A percentile compares a stretch with the other conserved stretches of the same genome.
Evolutionary conservation across 2,888 invertebrate genomes (phyloP).

Genomic region (Heterodera filipjevi): DNA sequence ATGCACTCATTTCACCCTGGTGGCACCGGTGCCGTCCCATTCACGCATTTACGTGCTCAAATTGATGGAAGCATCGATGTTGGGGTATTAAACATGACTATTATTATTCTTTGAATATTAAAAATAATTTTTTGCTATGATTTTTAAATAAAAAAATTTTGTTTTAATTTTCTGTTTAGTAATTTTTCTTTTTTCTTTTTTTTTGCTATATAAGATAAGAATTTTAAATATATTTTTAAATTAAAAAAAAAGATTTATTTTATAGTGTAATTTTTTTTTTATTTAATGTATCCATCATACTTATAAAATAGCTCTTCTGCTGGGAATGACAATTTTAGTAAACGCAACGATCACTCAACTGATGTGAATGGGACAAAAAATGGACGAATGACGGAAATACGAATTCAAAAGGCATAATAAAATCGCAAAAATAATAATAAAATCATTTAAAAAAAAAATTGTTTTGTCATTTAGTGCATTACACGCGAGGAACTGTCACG

Average conservation of each 20-base stretch:
- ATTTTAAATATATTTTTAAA: too few species aligned
- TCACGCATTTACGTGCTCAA: constrained; percentile 75
- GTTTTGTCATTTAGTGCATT: constrained; percentile 26
- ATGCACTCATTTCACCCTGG: constrained; percentile 67
- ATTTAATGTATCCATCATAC: too few species aligned
- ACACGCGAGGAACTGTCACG: constrained; percentile 28
- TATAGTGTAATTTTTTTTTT: too few species aligned
- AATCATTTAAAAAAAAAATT: neutral
- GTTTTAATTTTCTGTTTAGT: too few species aligned
- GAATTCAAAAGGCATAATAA: constrained; percentile 21
- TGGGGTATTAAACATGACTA: neutral
- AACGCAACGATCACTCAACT: neutral
- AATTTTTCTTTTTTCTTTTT: too few species aligned
- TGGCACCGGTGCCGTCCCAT: constrained; percentile 81
- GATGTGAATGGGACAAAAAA: neutral
- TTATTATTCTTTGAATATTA: neutral
- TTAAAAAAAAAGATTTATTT: too few species aligned
- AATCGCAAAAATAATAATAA: neutral
- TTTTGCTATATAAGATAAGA: too few species aligned
- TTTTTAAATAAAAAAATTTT: too few species aligned
- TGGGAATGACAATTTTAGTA: neutral
- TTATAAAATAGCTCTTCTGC: too few species aligned
- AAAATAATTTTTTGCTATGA: too few species aligned
- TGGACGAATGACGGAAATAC: constrained; percentile 6
- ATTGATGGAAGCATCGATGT: constrained; percentile 17